Conservation (phyloP, 2,888 invertebrate species). For the Phengaris arion region DNA sequence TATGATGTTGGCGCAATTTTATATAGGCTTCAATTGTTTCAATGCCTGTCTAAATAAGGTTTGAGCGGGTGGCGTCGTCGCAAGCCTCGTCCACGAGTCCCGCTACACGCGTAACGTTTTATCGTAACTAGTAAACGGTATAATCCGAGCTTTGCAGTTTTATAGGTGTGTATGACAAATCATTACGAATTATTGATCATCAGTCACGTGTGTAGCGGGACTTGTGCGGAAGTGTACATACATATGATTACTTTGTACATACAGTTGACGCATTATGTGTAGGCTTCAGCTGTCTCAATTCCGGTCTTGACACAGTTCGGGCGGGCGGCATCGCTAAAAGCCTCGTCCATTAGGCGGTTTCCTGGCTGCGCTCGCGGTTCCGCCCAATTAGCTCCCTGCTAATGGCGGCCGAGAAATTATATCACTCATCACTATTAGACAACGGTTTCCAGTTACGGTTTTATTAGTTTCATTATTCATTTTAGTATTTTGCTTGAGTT, state of each 20-base stretch:
- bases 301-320: background rate
- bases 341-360: slow-evolving; percentile 12
- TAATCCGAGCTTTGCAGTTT: no score
- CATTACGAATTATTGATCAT: no score
- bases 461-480: background rate
- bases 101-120: no score
- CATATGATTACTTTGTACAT: background rate
- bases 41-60: no score
- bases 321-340: background rate
- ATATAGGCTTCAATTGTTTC: no score
- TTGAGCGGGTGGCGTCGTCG: no score
- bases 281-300: background rate
- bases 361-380: slow-evolving; percentile 1
- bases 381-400: background rate
- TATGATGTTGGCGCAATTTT: no score
- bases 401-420: background rate
- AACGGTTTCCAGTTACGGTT: background rate
- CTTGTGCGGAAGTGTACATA: no score
- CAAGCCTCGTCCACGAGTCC: no score
- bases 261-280: background rate
- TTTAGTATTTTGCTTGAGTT: background rate
- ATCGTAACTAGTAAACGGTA: no score
- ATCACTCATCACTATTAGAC: slow-evolving; percentile 11
- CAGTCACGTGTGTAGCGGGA: no score
- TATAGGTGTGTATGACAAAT: no score